Base-by-base conservation (phyloP, 2,888 invertebrate genomes). In the Ectemnius cavifrons region DNA sequence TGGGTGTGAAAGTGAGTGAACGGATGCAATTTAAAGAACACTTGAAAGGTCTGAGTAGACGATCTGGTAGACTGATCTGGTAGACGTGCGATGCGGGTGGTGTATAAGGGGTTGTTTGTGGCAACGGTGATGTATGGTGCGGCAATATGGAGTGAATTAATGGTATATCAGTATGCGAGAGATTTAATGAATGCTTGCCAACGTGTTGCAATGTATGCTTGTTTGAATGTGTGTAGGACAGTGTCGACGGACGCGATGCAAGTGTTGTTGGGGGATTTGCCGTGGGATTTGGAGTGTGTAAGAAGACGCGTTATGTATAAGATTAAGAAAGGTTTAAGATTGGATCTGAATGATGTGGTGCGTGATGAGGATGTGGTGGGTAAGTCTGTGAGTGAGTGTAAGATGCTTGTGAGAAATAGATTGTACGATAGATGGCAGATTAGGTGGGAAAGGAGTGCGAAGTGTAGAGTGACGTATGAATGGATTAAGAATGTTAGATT, bases 211-310 rank as follows among this genome's bases (percentile, higher is more conserved):
- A n/a, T 57, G 57, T 57, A 57, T 57, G 13, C 57, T 2, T 57
- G 57, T 57, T 2, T 57, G 57, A 57, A 57, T 52, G 13, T 52
- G 5, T 52, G 52, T 52, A n/a, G 52, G 1, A 52, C 13, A 0
- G 52, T 52, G 4, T 52, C 52, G 16, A 52, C 52, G 52, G 52
- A 52, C 4, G 52, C 52, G 16, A 52, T 52, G 52, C 52, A 52
- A 18, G 2, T 58, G 4, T 3, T 23, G 23, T 3, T 23, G 23
- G 23, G 23, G 1, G 23, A 23, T 3, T 23, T 23, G 2, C 23
- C 58, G 13, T 58, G 58, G 58, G 58, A 58, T 4, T 20, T 58
- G 11, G 58, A 58, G 3, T 58, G 58, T 4, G n/a, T 58, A 2
- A n/a, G 18, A 18, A 58, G 58, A 18, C 4, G n/a, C 2, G 58